Conservation (phyloP, 2,888 invertebrate genomes). For the Leptinotarsa rubiginosa region DNA sequence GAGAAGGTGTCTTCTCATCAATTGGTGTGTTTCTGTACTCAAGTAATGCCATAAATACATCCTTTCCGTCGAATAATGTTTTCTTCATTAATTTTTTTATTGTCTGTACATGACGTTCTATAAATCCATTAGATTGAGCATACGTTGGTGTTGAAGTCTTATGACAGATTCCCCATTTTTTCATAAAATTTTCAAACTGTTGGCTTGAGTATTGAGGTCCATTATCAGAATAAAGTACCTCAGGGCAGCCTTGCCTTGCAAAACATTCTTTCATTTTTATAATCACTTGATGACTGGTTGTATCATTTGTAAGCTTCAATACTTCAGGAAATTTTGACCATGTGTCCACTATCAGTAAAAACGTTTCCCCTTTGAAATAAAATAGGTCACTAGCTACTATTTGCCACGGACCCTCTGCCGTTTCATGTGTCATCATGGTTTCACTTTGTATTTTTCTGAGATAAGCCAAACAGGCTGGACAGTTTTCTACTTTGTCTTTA, state of each 20-base stretch:
- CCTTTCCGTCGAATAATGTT: background rate
- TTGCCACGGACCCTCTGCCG: background rate
- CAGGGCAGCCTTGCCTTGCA: background rate
- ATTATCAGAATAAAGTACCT: background rate
- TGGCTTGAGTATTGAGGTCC: background rate
- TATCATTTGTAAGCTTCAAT: background rate
- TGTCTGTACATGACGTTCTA: background rate
- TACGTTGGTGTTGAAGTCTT: background rate
- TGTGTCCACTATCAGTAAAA: background rate
- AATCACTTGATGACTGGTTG: background rate
- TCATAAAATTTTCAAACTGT: background rate
- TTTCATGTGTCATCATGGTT: background rate
- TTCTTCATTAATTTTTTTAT: background rate
- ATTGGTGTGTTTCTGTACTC: slow-evolving; percentile 5
- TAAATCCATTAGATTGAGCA: background rate
- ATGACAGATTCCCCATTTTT: background rate
- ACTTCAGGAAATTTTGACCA: background rate
- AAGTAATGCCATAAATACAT: background rate
- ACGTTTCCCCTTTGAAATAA: background rate
- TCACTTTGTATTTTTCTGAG: background rate
- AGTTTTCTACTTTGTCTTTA: background rate
- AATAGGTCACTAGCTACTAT: background rate
- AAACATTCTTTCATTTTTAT: background rate
- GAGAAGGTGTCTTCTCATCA: background rate
- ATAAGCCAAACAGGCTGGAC: background rate